Conservation (phyloP, 2,888 invertebrate species). For the Parnassius orleans region DNA sequence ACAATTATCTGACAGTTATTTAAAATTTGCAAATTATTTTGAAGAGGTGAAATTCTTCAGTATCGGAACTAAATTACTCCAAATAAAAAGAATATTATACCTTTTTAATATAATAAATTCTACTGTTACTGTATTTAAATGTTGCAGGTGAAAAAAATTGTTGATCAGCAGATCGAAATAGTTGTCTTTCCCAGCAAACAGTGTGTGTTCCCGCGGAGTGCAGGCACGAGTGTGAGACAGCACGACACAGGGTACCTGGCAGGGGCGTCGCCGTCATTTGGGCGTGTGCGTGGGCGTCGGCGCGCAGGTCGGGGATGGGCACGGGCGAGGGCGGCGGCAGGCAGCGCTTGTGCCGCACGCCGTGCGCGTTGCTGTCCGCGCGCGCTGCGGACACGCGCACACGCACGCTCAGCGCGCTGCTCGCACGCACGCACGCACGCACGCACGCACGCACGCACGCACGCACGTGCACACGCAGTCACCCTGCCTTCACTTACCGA, state of each 20-base stretch:
- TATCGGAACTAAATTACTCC: no score
- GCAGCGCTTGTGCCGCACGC: slow-evolving; percentile 90
- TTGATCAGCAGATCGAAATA: background rate
- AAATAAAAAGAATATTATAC: no score
- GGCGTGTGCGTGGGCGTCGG: slow-evolving; percentile 63
- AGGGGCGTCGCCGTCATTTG: slow-evolving; percentile 38
- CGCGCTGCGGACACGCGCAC: slow-evolving; percentile 75
- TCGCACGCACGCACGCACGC: slow-evolving; percentile 29
- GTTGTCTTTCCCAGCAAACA: slow-evolving; percentile 2
- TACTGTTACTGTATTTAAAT: no score
- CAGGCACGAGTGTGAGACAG: slow-evolving; percentile 12
- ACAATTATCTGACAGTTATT: no score
- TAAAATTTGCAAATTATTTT: no score
- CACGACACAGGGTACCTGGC: slow-evolving; percentile 35
- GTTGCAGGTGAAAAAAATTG: no score
- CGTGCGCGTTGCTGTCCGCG: slow-evolving; percentile 89
- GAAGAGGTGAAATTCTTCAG: no score
- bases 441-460: slow-evolving; percentile 25
- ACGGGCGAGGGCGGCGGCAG: slow-evolving; percentile 91
- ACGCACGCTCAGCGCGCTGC: slow-evolving; percentile 32
- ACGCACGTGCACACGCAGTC: slow-evolving; percentile 23
- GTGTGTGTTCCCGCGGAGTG: slow-evolving; percentile 1
- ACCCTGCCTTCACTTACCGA: slow-evolving; percentile 36
- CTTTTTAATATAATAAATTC: no score
- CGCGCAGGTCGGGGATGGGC: slow-evolving; percentile 93